phyloP scores from a whole-genome alignment of 1,140 invertebrate species.

The Leptonema lineaticorne region DNA sequence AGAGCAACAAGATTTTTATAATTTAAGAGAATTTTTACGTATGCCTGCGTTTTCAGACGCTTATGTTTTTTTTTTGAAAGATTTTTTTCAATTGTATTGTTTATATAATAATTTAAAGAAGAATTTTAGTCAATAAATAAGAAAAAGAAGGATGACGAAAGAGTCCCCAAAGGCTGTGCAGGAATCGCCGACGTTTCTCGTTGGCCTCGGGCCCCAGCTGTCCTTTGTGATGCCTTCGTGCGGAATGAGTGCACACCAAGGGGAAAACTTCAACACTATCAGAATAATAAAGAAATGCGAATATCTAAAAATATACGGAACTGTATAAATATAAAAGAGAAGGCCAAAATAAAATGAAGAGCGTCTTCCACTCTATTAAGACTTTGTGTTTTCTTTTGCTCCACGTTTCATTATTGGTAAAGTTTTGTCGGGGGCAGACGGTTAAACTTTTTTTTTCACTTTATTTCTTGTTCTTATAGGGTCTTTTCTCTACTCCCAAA shows the following conservation, averaged over 20 bases:
- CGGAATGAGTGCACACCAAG: conserved; percentile 37
- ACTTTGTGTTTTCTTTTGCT: conserved; percentile 5
- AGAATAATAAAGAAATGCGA: conserved; percentile 37
- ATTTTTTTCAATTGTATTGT: too few relatives aligned
- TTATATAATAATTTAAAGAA: conserved; percentile 13
- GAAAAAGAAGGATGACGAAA: background rate
- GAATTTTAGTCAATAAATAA: conserved; percentile 20
- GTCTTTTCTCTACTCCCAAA: background rate
- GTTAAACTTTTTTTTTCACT: background rate
- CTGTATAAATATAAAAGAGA: background rate
- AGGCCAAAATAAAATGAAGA: conserved; percentile 12
- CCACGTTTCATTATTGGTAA: conserved; percentile 10
- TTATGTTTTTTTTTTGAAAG: too few relatives aligned
- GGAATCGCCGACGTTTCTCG: conserved; percentile 6
- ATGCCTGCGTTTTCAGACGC: too few relatives aligned
- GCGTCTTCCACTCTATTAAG: conserved; percentile 3
- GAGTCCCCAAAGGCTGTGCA: background rate
- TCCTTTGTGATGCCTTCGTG: conserved; percentile 39
- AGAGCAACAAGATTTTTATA: too few relatives aligned
- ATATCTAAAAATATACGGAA: background rate
- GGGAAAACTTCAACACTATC: conserved; percentile 37
- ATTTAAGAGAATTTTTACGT: too few relatives aligned
- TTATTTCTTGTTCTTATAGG: background rate
- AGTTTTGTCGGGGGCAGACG: background rate
- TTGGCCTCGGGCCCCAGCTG: conserved; percentile 25